A percentile compares a stretch with the other conserved stretches of the same genome.
Conservation (phyloP, 2,113 vertebrate genomes). For the Corynorhinus townsendii region DNA sequence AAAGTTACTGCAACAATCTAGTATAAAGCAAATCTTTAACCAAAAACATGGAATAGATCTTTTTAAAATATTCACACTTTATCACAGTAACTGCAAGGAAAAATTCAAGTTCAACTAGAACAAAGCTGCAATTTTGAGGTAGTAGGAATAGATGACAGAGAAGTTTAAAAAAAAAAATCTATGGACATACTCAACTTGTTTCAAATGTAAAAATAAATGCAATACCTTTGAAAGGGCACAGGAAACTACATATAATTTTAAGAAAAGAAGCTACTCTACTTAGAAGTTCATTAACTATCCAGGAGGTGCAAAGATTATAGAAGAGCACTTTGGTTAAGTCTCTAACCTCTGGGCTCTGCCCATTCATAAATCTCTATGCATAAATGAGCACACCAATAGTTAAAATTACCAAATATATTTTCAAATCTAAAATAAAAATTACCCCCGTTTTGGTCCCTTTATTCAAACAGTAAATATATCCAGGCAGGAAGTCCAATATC, state of each 20-base stretch:
- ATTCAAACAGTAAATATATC: conserved; percentile 18
- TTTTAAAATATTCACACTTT: conserved; percentile 71
- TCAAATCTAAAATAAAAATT: conserved; percentile 51
- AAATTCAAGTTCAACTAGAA: conserved; percentile 66
- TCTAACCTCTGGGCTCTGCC: conserved; percentile 54
- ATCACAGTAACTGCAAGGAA: conserved; percentile 69
- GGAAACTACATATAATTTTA: conserved; percentile 45
- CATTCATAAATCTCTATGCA: conserved; percentile 53
- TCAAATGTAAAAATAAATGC: conserved; percentile 59
- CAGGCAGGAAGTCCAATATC: conserved; percentile 51
- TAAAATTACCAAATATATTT: conserved; percentile 59
- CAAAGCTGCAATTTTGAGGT: conserved; percentile 73
- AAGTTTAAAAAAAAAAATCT: background rate
- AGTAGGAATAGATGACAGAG: conserved; percentile 66
- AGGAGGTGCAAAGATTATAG: conserved; percentile 53
- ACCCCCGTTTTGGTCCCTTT: conserved; percentile 16
- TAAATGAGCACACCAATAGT: conserved; percentile 44
- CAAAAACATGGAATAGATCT: conserved; percentile 67
- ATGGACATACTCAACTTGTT: conserved; percentile 38
- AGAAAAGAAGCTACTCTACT: conserved; percentile 53
- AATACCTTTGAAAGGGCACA: conserved; percentile 39
- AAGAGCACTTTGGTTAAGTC: conserved; percentile 73
- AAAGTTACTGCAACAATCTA: conserved; percentile 72
- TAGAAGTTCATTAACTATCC: conserved; percentile 55
- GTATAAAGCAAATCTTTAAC: conserved; percentile 71